A percentile compares a stretch with the other conserved stretches of the same genome.
phyloP scores from a whole-genome alignment of 2,113 vertebrate genomes.

The Pomatorhinus ruficollis region DNA sequence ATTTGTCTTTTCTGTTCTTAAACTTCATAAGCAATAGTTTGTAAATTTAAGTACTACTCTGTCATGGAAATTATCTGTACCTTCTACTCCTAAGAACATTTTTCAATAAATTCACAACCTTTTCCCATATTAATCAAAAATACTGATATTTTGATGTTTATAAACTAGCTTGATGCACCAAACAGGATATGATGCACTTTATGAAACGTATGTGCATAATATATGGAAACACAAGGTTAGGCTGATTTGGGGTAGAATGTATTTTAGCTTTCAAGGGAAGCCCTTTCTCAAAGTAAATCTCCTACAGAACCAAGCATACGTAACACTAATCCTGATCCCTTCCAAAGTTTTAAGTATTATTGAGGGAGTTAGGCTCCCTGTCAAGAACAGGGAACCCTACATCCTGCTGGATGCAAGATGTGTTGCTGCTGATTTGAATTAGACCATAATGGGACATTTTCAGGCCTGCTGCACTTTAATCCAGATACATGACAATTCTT shows the following conservation, averaged over 20 bases:
- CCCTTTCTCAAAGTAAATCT: not conserved
- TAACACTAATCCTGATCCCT: not conserved
- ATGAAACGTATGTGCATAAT: not conserved
- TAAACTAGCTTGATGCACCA: not conserved
- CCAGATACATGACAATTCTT: not conserved
- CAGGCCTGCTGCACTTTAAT: not conserved
- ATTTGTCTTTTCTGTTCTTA: not conserved
- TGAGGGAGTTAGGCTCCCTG: not conserved
- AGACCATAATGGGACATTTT: not conserved
- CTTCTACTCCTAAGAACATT: not conserved
- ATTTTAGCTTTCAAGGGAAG: not conserved
- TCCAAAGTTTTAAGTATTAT: not conserved
- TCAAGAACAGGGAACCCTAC: not conserved
- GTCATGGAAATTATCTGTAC: not conserved
- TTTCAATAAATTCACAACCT: not conserved
- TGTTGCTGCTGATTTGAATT: not conserved
- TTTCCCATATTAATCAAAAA: not conserved
- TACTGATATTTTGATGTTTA: not conserved
- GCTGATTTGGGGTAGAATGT: not conserved
- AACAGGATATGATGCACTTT: accelerated
- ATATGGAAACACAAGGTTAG: not conserved
- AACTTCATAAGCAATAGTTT: not conserved
- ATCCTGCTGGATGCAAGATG: not conserved
- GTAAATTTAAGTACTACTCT: not conserved
- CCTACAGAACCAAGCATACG: not conserved